phyloP scores from a whole-genome alignment of 23 tunicate genomes.

The Halocynthia roretzi region DNA sequence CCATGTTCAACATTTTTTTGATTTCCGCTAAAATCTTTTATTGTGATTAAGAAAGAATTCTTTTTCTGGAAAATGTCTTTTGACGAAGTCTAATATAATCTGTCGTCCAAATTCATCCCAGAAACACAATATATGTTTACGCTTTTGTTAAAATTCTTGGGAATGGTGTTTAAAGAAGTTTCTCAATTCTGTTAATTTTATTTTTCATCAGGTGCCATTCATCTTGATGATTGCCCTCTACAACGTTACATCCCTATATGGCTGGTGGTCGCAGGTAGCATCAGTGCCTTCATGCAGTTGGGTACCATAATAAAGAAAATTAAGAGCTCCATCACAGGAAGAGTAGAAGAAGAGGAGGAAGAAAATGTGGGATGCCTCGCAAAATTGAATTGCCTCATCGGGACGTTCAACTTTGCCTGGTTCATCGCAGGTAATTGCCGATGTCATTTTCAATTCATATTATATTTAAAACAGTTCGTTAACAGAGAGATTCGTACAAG shows the following conservation, averaged over 20 bases:
- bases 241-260: conserved; percentile 72
- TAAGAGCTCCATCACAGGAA: conserved; percentile 24
- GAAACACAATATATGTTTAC: neutral
- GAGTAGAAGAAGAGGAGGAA: neutral
- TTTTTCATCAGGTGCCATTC: conserved; percentile 45
- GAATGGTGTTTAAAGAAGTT: neutral
- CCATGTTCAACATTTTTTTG: too few relatives aligned
- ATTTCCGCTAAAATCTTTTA: neutral
- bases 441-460: neutral
- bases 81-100: too few relatives aligned
- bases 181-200: neutral
- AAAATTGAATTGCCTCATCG: conserved; percentile 33
- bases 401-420: conserved; percentile 73
- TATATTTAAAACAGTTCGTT: neutral
- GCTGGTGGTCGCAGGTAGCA: conserved; percentile 66
- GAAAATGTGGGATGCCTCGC: conserved; percentile 6
- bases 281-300: conserved; percentile 45
- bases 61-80: too few relatives aligned
- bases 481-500: neutral
- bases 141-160: too few relatives aligned
- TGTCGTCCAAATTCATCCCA: too few relatives aligned
- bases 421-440: conserved; percentile 67
- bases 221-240: conserved; percentile 55
- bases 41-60: too few relatives aligned
- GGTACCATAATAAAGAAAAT: conserved; percentile 35